Evolutionary conservation across 2,888 invertebrate species (phyloP).

Genomic region (Metellina segmentata): DNA sequence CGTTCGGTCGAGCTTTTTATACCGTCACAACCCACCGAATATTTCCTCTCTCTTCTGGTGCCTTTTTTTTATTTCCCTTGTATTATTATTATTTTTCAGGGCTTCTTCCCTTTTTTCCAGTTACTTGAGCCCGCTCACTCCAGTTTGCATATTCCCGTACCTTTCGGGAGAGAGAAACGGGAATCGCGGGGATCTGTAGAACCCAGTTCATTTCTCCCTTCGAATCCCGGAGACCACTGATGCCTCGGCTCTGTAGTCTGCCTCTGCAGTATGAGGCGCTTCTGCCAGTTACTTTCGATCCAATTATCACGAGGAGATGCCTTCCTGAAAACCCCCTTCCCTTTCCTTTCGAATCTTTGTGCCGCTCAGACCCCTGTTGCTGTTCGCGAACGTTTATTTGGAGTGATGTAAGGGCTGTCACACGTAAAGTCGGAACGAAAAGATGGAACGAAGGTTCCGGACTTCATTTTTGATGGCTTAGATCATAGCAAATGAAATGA

Average conservation of each 20-base stretch:
- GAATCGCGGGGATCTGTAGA: slow-evolving; percentile 59
- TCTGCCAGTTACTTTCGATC: slow-evolving; percentile 43
- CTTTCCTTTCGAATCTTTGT: slow-evolving; percentile 12
- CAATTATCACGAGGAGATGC: slow-evolving; percentile 75
- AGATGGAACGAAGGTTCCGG: neutral
- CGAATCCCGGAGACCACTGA: slow-evolving; percentile 47
- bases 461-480: no score
- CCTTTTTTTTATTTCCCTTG: slow-evolving; percentile 49
- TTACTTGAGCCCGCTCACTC: slow-evolving; percentile 71
- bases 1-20: slow-evolving; percentile 74
- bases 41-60: slow-evolving; percentile 49
- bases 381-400: slow-evolving; percentile 60
- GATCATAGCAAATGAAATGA: no score
- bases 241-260: slow-evolving; percentile 33
- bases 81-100: slow-evolving; percentile 33
- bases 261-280: neutral
- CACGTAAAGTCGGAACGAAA: slow-evolving; percentile 31
- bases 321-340: neutral
- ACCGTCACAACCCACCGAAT: slow-evolving; percentile 73
- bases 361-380: slow-evolving; percentile 27
- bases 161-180: slow-evolving; percentile 46
- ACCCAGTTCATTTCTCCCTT: slow-evolving; percentile 73
- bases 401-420: slow-evolving; percentile 66
- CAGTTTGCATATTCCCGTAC: slow-evolving; percentile 74
- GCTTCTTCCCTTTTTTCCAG: slow-evolving; percentile 71